phyloP scores from a whole-genome alignment of 1,140 invertebrate genomes.

The Anthonomus grandis region DNA sequence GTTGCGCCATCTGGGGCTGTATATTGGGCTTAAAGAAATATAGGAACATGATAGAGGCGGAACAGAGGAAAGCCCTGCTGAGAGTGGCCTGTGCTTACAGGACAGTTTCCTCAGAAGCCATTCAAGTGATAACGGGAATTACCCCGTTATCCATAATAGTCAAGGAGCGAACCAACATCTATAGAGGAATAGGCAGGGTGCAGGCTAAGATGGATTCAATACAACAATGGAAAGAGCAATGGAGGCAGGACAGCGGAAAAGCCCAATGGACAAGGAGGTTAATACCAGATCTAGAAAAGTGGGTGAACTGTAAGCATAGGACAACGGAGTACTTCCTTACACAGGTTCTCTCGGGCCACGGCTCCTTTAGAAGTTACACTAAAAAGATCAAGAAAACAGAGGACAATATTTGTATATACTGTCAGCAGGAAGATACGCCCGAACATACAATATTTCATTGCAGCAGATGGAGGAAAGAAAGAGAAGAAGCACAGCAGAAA shows the following conservation, averaged over 20 bases:
- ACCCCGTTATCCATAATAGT: neutral
- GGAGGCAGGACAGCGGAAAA: neutral
- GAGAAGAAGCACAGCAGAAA: no score
- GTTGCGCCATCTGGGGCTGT: neutral
- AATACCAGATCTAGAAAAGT: constrained; percentile 13
- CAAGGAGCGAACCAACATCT: neutral
- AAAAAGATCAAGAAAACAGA: no score
- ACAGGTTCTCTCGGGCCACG: constrained; percentile 18
- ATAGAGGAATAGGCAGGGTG: neutral
- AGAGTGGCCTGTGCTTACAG: neutral
- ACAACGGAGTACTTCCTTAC: constrained; percentile 11
- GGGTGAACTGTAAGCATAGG: constrained; percentile 7
- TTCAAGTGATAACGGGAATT: neutral
- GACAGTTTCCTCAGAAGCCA: neutral
- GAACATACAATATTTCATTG: no score
- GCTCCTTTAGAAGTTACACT: no score
- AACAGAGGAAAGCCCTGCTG: neutral
- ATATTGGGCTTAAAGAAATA: neutral
- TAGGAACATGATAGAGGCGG: neutral
- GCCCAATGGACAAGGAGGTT: constrained; percentile 17
- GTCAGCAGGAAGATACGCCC: no score
- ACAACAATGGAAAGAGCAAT: neutral
- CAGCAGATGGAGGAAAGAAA: no score
- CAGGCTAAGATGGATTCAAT: neutral
- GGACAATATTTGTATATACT: no score